Evolutionary conservation across 2,888 invertebrate genomes (phyloP).

Genomic region (Cryptocheilus praepositus): DNA sequence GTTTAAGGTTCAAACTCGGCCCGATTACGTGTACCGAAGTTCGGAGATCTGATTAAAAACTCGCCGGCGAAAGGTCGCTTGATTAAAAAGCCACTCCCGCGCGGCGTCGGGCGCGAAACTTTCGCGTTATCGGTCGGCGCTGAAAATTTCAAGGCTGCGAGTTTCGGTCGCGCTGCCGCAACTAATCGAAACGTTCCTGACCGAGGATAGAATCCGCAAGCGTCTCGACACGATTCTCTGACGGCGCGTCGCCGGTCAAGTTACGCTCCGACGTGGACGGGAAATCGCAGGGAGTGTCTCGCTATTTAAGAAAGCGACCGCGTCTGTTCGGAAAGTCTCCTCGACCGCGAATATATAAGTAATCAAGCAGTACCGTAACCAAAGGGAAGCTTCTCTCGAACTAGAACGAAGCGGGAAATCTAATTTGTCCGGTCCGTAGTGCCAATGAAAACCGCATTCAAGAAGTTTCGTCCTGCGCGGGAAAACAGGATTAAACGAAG

Average conservation of each 20-base stretch:
- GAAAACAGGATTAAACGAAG: constrained; percentile 10
- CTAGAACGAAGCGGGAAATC: background rate
- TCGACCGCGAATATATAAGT: background rate
- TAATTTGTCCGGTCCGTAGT: constrained; percentile 4
- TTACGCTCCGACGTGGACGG: no score
- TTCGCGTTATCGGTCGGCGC: no score
- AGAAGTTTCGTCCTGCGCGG: constrained; percentile 3
- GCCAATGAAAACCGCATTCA: constrained; percentile 4
- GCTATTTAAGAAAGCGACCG: background rate
- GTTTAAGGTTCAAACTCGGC: constrained; percentile 23
- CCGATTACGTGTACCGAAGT: constrained; percentile 13
- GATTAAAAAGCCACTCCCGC: constrained; percentile 33
- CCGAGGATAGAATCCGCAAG: no score
- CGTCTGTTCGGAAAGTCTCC: no score
- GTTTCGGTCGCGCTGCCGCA: no score
- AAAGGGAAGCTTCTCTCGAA: background rate
- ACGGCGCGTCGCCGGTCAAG: no score
- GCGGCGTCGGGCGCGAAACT: constrained; percentile 5
- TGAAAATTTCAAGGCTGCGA: no score
- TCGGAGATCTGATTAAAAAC: constrained; percentile 37
- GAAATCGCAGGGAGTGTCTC: no score
- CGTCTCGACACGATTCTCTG: no score
- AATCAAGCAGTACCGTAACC: background rate
- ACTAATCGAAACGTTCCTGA: no score
- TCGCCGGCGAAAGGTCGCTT: constrained; percentile 28